These are phyloP conservation scores for Dolichallabes microphthalmus DNA, from an alignment of 2,113 vertebrate genomes.

Conservation along the genomic window DNA sequence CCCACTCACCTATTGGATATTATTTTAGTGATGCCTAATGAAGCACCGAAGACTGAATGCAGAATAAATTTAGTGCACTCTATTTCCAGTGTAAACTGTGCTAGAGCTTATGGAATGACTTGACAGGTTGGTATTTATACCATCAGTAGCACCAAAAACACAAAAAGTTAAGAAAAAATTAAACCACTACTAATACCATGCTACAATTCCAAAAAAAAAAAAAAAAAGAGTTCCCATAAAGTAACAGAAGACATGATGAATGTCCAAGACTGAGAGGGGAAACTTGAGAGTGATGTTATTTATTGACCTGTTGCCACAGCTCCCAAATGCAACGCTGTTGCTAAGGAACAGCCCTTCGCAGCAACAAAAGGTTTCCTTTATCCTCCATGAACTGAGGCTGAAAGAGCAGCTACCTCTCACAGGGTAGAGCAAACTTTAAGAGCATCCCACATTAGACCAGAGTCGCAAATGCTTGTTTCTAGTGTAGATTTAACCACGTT, in stretches of 20 bases:
- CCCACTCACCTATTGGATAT: background rate
- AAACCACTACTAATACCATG: background rate
- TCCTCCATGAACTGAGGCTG: conserved; percentile 51
- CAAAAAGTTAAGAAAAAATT: background rate
- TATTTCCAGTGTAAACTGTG: background rate
- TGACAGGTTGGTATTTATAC: background rate
- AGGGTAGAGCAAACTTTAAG: conserved; percentile 42
- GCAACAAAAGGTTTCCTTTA: conserved; percentile 73
- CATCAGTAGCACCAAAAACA: background rate
- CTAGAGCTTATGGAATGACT: background rate
- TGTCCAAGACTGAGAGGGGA: conserved; percentile 43
- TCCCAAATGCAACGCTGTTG: conserved; percentile 78
- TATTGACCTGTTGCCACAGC: conserved; percentile 62
- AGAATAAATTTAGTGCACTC: background rate
- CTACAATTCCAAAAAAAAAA: background rate
- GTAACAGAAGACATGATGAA: conserved; percentile 45
- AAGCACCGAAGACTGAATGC: background rate
- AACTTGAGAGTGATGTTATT: conserved; percentile 63
- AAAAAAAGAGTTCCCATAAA: conserved; percentile 14
- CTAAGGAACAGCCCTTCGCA: conserved; percentile 76
- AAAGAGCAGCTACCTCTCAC: conserved; percentile 64
- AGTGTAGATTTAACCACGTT: background rate
- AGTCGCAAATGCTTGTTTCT: background rate
- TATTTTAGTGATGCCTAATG: background rate
- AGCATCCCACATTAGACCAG: conserved; percentile 10